A percentile compares a stretch with the other conserved stretches of the same genome.
These are phyloP conservation scores for Drosophila miranda DNA, from an alignment of 1,140 invertebrate species.

Conservation along the genomic window DNA sequence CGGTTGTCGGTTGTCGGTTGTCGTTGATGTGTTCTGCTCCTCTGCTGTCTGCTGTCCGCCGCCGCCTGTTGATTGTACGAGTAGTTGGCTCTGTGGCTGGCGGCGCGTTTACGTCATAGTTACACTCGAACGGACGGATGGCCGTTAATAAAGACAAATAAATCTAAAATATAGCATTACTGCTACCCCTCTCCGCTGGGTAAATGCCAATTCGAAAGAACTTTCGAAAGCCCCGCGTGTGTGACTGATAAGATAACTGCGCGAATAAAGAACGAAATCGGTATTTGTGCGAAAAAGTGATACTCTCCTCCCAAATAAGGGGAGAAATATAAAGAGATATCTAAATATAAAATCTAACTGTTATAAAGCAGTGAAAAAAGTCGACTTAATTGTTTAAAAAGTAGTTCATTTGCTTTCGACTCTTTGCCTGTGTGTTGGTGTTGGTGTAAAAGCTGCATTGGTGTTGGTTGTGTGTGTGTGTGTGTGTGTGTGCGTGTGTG, in stretches of 20 bases:
- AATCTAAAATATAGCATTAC: constrained; percentile 22
- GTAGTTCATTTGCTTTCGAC: constrained; percentile 66
- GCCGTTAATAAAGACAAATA: constrained; percentile 34
- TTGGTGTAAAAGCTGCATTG: constrained; percentile 24
- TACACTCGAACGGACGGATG: constrained; percentile 44
- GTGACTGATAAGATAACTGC: constrained; percentile 63
- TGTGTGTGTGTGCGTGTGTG: constrained; percentile 44
- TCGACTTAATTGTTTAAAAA: constrained; percentile 69
- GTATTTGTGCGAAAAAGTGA: constrained; percentile 42
- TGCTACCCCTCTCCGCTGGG: constrained; percentile 8
- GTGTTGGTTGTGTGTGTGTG: constrained; percentile 32
- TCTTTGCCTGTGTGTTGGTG: constrained; percentile 19
- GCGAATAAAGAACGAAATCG: constrained; percentile 55
- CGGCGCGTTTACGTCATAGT: constrained; percentile 68
- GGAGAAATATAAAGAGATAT: constrained; percentile 20
- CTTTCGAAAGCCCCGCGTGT: constrained; percentile 64
- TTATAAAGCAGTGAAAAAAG: constrained; percentile 67
- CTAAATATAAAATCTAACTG: constrained; percentile 30
- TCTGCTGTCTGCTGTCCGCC: constrained; percentile 8
- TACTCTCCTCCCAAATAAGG: not conserved
- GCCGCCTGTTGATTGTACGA: constrained; percentile 64
- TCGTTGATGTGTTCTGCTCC: constrained; percentile 23
- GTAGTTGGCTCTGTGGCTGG: constrained; percentile 26
- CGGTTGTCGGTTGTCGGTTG: too few relatives aligned
- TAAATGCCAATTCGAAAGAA: constrained; percentile 44